phyloP scores from a whole-genome alignment of 2,888 invertebrate genomes.

The Parascotia fuliginaria region DNA sequence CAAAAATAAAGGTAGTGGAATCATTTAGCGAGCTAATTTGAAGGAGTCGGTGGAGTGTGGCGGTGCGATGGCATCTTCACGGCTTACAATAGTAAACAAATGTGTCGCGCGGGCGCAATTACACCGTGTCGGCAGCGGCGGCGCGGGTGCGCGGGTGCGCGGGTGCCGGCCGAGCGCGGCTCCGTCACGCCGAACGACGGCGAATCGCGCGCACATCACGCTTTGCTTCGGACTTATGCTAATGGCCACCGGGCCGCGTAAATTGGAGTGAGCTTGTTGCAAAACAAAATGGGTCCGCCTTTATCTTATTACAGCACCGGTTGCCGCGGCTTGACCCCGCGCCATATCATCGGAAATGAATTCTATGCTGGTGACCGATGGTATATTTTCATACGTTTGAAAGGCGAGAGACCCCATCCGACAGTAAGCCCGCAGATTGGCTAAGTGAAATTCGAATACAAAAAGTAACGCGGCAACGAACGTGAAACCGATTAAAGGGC shows the following conservation, averaged over 20 bases:
- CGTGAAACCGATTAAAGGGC: conserved; percentile 85
- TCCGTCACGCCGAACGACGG: conserved; percentile 61
- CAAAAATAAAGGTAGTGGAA: conserved; percentile 40
- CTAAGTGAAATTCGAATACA: conserved; percentile 82
- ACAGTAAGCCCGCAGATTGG: conserved; percentile 74
- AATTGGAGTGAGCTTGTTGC: conserved; percentile 81
- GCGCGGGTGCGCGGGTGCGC: conserved; percentile 45
- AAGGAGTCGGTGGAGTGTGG: conserved; percentile 71
- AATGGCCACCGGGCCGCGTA: conserved; percentile 81
- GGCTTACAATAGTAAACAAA: conserved; percentile 84
- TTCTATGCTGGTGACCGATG: conserved; percentile 58
- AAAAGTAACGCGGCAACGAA: conserved; percentile 82
- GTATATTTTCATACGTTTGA: conserved; percentile 57
- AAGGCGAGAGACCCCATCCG: conserved; percentile 52
- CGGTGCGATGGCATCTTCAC: conserved; percentile 82
- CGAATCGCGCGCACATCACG: conserved; percentile 80
- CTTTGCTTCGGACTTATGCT: conserved; percentile 81
- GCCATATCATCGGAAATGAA: conserved; percentile 51
- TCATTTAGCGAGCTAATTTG: conserved; percentile 78
- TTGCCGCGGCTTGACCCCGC: conserved; percentile 48
- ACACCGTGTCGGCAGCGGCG: conserved; percentile 52
- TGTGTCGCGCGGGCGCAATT: conserved; percentile 81
- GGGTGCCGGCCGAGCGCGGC: conserved; percentile 30
- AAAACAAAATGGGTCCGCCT: conserved; percentile 81
- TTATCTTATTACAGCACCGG: conserved; percentile 80